phyloP scores from a whole-genome alignment of 2,888 invertebrate genomes.

The Asteroscopus sphinx region DNA sequence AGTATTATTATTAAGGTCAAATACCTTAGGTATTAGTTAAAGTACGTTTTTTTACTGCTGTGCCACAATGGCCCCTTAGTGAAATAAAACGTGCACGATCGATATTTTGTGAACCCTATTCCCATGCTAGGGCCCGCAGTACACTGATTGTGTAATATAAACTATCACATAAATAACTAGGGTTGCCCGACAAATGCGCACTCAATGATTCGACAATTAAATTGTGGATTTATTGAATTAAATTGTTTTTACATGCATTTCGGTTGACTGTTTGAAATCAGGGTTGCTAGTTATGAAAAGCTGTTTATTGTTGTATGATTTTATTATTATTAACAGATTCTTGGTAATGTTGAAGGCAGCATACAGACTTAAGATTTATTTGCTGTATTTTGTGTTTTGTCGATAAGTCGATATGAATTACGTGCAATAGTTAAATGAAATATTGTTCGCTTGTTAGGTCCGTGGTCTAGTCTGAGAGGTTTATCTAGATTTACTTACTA shows the following conservation, averaged over 20 bases:
- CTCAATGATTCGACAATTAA: slow-evolving; percentile 86
- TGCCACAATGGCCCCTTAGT: background rate
- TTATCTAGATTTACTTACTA: no score
- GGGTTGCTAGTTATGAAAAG: slow-evolving; percentile 8
- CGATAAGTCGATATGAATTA: no score
- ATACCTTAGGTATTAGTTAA: no score
- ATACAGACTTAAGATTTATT: background rate
- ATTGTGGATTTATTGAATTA: slow-evolving; percentile 82
- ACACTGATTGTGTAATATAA: slow-evolving; percentile 68
- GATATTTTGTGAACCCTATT: slow-evolving; percentile 56
- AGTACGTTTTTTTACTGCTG: no score
- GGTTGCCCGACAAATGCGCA: slow-evolving; percentile 68
- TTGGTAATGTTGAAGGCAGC: background rate
- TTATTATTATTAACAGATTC: background rate
- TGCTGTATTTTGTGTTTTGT: background rate
- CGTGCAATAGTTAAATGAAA: no score
- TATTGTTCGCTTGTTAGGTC: no score
- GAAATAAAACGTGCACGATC: background rate
- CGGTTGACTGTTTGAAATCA: slow-evolving; percentile 20
- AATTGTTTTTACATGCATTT: slow-evolving; percentile 63
- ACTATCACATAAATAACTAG: slow-evolving; percentile 59
- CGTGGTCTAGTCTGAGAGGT: no score
- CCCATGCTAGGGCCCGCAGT: slow-evolving; percentile 61
- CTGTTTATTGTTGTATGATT: background rate
- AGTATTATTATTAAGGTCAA: no score